These are phyloP conservation scores for Orycteropus afer DNA, from an alignment of 2,113 vertebrate genomes.

Conservation along the genomic window DNA sequence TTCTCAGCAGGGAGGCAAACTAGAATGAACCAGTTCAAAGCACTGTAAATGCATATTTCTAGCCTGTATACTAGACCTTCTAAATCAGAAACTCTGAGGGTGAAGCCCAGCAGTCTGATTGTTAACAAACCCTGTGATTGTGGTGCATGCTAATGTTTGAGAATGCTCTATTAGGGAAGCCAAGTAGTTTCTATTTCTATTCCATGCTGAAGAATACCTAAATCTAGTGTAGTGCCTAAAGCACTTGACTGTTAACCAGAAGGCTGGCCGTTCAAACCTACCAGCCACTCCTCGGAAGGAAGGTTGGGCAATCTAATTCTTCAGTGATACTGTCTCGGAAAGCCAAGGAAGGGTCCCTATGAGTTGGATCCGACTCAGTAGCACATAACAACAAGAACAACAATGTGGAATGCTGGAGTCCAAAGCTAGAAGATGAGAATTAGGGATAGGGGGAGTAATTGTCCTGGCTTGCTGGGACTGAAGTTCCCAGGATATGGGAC, in stretches of 20 bases:
- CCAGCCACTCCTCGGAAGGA: too few relatives aligned
- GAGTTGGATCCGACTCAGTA: too few relatives aligned
- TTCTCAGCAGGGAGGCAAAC: too few relatives aligned
- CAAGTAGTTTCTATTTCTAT: conserved; percentile 20
- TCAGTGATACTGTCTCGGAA: too few relatives aligned
- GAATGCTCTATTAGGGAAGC: background rate
- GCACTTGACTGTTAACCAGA: too few relatives aligned
- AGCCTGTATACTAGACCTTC: background rate
- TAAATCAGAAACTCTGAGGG: background rate
- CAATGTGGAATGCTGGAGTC: background rate
- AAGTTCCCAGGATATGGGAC: background rate
- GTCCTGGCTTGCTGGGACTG: background rate
- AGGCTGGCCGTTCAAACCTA: too few relatives aligned
- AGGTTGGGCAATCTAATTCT: too few relatives aligned
- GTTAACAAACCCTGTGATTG: background rate
- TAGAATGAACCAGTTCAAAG: too few relatives aligned
- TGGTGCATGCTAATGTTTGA: background rate
- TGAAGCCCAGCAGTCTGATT: background rate
- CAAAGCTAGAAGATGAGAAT: background rate
- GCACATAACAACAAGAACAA: too few relatives aligned
- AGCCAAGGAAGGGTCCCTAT: too few relatives aligned
- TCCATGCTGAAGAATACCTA: background rate
- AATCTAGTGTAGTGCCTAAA: too few relatives aligned
- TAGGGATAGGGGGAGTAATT: background rate
- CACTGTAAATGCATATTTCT: background rate